Evolutionary conservation across 2,888 invertebrate genomes (phyloP), one percentile per base, ranked within the genome.

Genomic region (Prosapia bicincta): DNA sequence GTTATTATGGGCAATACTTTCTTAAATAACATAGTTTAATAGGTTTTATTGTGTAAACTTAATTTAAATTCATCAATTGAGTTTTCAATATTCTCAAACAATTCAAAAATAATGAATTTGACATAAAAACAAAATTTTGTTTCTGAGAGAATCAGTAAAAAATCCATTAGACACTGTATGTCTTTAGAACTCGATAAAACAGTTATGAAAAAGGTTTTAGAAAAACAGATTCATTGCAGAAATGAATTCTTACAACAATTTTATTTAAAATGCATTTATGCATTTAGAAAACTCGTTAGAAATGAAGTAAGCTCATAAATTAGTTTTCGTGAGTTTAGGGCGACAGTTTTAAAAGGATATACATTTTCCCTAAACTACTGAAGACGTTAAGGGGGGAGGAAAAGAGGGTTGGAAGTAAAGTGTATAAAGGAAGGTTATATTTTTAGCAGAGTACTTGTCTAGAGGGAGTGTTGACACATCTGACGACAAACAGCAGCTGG

Each of bases 281-380:
- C 38, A 9, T 7, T 2, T 38, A n/a, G 38, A 7, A 38, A 38
- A 13, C 38, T 38, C 9, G 3, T 38, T 2, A 13, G 15, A 38
- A 38, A 9, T 15, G 15, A 38, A 38, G 38, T 38, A 38, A 38
- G 38, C 15, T 2, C 38, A 38, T 38, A 38, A 38, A 38, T 38
- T 10, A 38, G 7, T 13, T 13, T 9, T 38, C 13, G 38, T 38
- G 54, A 5, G 54, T 54, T 54, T 54, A 54, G 20, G 13, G 20
- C 20, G 20, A 20, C 20, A n/a, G 20, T 54, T 54, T 54, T 54
- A 54, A 54, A 54, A 54, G 54, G 54, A 20, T 54, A 54, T 54
- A n/a, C 54, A 54, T 54, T 54, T 54, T n/a, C n/a, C 54, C 54
- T 54, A 54, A 54, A 54, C 54, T 54, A 54, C 54, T 54, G 54